Evolutionary conservation across 2,797 vertebrate species (phyloP), one percentile per base, ranked within the genome.

Genomic region (Sebastes kiyomatsui): DNA sequence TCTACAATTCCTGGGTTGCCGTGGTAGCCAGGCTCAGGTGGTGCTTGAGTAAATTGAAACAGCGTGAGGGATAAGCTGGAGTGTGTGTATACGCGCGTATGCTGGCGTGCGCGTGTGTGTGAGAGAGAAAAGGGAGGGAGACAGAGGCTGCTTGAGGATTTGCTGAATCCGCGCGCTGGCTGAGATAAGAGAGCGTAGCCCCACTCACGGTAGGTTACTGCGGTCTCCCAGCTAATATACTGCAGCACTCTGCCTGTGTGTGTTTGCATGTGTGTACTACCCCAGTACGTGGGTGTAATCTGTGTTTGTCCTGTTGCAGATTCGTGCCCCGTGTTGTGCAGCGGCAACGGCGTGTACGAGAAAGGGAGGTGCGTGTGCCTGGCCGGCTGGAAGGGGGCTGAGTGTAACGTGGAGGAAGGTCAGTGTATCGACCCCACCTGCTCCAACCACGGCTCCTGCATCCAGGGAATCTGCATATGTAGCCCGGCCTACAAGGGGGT

Each of bases 351-450:
- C 67, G 95, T 99, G 77, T 99, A 99, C 0, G 97, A 98, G 85
- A 98, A 98, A 83, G 98, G 98, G 61, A 95, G 97, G 88, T 99
- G 98, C 6, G 95, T 97, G 83, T 99, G 98, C 83, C 96, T 97
- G 72, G 94, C 95, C 1, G 97, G 97, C 5, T 99, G 98, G 97
- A 99, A 99, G 87, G 98, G 98, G 58, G 95, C 97, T 0, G 98
- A 99, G 91, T 99, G 98, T 22, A 97, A 99, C 6, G 97, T 99
- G 75, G 97, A 97, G 49, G 97, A 98, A 88, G 97, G 97, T 52
- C 97, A 99, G 81, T 99, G 98, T 38, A 97, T 98, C 75, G 97
- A 99, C 93, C 98, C 98, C 76, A 98, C 97, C 42, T 99, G 98
- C 94, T 98, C 97, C 90, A 98, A 97, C 85, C 98, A 99, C 0